A percentile compares a stretch with the other conserved stretches of the same genome.
phyloP scores from a whole-genome alignment of 2,797 vertebrate genomes.

The Ctenosaura bakeri region DNA sequence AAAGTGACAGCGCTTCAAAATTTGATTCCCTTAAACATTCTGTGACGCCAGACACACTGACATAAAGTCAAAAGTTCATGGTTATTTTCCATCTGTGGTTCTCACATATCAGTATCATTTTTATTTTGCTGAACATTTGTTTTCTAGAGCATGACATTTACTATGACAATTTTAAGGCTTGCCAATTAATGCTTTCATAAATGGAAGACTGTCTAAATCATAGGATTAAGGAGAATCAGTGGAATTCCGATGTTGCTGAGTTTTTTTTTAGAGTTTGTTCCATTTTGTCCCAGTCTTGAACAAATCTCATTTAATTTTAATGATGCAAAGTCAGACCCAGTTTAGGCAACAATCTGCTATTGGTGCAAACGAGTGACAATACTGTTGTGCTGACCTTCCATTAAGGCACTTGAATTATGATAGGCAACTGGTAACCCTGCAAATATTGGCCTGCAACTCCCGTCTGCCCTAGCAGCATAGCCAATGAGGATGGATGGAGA shows the following conservation, averaged over 20 bases:
- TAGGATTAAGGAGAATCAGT: not conserved
- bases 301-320: not conserved
- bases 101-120: not conserved
- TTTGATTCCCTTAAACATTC: slow-evolving; percentile 36
- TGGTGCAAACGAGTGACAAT: not conserved
- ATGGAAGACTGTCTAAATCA: slow-evolving; percentile 25
- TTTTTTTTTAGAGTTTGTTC: not conserved
- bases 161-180: slow-evolving; percentile 26
- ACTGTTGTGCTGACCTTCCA: not conserved
- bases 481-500: too few relatives aligned
- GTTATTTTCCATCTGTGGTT: slow-evolving; percentile 45
- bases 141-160: slow-evolving; percentile 32
- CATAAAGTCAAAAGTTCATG: slow-evolving; percentile 30
- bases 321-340: not conserved
- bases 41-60: slow-evolving; percentile 45
- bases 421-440: too few relatives aligned
- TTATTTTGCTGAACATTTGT: slow-evolving; percentile 1
- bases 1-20: slow-evolving; percentile 42
- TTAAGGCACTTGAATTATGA: not conserved
- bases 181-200: slow-evolving; percentile 39
- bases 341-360: not conserved
- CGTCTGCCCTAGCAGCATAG: too few relatives aligned
- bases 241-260: not conserved
- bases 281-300: not conserved
- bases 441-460: too few relatives aligned